Base-by-base conservation (phyloP, 2,888 invertebrate species). In the Cantharis lateralis region DNA sequence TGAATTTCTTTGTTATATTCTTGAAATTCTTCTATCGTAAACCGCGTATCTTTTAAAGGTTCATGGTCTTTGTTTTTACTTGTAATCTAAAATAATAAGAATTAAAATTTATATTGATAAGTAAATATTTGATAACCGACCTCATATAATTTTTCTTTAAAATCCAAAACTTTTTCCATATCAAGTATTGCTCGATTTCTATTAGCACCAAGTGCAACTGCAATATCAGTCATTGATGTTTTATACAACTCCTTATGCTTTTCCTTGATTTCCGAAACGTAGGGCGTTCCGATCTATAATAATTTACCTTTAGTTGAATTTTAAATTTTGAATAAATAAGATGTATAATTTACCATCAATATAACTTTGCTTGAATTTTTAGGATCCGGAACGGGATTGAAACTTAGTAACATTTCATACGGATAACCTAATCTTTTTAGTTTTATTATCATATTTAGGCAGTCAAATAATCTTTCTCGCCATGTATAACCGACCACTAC, bases 361-460 rank as follows among this genome's bases (percentile, higher is more conserved):
- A 66, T 66, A 20, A 20, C 4, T 66, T 20, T 66, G 1, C n/a
- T 24, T 20, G 13, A 1, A 62, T 73, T 32, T 13, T 16, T 68
- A 7, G 68, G 68, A 16, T 70, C 68, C 1, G n/a, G 7, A 7
- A 61, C 28, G 9, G 16, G 10, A 20, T 0, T 7, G 13, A 83
- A 76, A 15, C 71, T 75, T 13, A 86, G 68, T 62, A 84, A 84
- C 71, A 82, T 81, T 24, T 83, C 74, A 68, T 78, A 80, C 4
- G 74, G 76, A 15, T 85, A 76, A 10, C 86, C 87, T 11, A 80
- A 24, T 73, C 80, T 79, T 70, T 83, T 80, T 1, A 85, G 80
- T 70, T 81, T 81, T 1, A 83, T 24, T 80, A 84, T 84, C 10
- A 82, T 78, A 16, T 82, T 79, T 1, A 77, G 75, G 86, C 86